These are phyloP conservation scores for Amblyraja radiata DNA, from an alignment of 2,797 vertebrate genomes.

Conservation along the genomic window DNA sequence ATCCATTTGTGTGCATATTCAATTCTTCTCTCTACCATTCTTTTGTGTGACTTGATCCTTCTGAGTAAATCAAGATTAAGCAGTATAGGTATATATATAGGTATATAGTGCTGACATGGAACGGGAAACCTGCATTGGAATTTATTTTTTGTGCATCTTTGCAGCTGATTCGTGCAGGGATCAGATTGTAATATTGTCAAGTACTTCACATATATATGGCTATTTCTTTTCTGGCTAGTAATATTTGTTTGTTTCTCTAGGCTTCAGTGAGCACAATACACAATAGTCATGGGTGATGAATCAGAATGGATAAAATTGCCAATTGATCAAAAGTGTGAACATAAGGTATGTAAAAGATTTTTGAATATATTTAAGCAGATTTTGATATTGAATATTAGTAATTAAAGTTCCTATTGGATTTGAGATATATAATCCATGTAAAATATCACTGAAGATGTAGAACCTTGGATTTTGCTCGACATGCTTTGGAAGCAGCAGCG, in stretches of 20 bases:
- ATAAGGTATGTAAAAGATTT: constrained; percentile 71
- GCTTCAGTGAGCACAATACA: constrained; percentile 40
- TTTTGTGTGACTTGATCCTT: background rate
- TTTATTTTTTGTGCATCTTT: no score
- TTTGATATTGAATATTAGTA: background rate
- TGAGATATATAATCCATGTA: background rate
- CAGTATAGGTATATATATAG: no score
- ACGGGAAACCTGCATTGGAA: no score
- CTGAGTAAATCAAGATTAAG: no score
- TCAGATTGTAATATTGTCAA: background rate
- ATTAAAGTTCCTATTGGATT: background rate
- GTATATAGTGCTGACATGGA: no score
- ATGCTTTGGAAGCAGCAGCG: background rate
- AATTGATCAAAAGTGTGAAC: constrained; percentile 95
- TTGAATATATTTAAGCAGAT: background rate
- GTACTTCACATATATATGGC: background rate
- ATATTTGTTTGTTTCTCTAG: background rate
- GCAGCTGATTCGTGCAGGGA: background rate
- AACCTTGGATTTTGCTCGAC: background rate
- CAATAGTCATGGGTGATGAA: constrained; percentile 85
- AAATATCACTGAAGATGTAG: background rate
- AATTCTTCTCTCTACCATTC: background rate
- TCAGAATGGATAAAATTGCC: constrained; percentile 97
- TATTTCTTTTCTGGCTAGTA: background rate
- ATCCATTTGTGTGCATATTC: background rate